Evolutionary conservation across 2,797 vertebrate species (phyloP), one percentile per base, ranked within the genome.

Genomic region (Fistularia tabacaria): DNA sequence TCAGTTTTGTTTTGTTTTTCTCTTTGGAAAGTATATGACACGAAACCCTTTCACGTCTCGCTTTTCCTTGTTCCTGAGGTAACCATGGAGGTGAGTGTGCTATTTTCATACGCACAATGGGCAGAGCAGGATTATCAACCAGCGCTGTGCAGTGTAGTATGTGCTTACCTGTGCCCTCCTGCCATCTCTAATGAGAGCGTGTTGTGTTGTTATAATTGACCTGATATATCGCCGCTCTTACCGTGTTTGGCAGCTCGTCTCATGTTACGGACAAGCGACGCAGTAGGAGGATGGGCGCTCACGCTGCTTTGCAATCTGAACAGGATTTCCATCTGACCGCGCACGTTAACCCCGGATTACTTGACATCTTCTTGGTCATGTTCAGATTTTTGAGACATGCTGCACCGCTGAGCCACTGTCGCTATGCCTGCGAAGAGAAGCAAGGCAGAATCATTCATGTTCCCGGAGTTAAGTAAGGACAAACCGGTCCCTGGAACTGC

Each of bases 261-360:
- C 54, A 6, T 46, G 66, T 74, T 63, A 54, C 64, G 74, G 74
- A 81, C 72, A 80, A 67, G 53, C 64, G 25, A 62, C 6, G 72
- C 61, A 59, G 71, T 71, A 74, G 66, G 76, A 14, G 79, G 69
- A 78, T 12, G 61, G 71, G 76, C 81, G 60, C 79, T 74, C 85
- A 82, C 74, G 86, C 82, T 80, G 82, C 75, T 86, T 85, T 80
- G 79, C 87, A 87, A 88, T 87, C 82, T 85, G 87, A 86, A 73
- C 86, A 82, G 85, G 81, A 87, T 88, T 85, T 88, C 76, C 76
- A 63, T 67, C 53, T 82, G 85, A 88, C 85, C 77, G 49, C 65
- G 47, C 76, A 62, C 13, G 61, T 85, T 88, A 85, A 88, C 85
- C 82, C 64, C 0, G 68, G 79, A 83, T 88, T 82, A 84, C 72